Conservation (phyloP, 2,113 vertebrate species). For the Tringa solitaria region DNA sequence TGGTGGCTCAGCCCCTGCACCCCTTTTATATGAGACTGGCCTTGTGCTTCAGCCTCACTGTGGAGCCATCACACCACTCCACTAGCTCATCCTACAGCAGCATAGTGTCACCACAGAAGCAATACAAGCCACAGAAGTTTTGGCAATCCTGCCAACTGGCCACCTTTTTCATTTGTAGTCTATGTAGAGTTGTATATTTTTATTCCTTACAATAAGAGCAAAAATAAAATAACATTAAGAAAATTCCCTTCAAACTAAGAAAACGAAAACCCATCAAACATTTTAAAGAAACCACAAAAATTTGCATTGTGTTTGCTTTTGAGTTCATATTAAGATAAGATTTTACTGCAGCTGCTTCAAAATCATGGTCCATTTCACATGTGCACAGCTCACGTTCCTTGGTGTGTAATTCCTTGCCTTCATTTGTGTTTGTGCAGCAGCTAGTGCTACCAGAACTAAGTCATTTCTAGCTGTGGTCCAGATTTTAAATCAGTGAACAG, state of each 20-base stretch:
- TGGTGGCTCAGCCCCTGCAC: background rate
- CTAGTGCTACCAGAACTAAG: background rate
- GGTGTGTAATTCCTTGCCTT: background rate
- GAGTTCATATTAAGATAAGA: slow-evolving; percentile 52
- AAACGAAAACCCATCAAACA: slow-evolving; percentile 19
- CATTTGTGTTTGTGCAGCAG: background rate
- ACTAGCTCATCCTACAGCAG: slow-evolving; percentile 4
- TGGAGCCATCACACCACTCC: background rate
- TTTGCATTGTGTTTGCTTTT: slow-evolving; percentile 68
- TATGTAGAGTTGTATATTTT: slow-evolving; percentile 6
- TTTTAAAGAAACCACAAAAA: slow-evolving; percentile 51
- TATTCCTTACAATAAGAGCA: slow-evolving; percentile 40
- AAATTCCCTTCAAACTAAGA: slow-evolving; percentile 28
- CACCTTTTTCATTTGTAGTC: background rate
- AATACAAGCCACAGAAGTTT: slow-evolving; percentile 35
- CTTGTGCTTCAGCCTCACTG: background rate
- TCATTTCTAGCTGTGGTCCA: background rate
- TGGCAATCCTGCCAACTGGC: slow-evolving; percentile 44
- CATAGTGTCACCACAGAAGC: slow-evolving; percentile 13
- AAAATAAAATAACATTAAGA: slow-evolving; percentile 46
- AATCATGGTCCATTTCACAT: slow-evolving; percentile 45
- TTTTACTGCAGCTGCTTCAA: slow-evolving; percentile 62
- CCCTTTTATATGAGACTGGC: background rate
- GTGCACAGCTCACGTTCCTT: background rate
- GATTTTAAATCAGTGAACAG: background rate